Evolutionary conservation across 2,888 invertebrate species (phyloP), one percentile per base, ranked within the genome.

Genomic region (Papilio elwesi): DNA sequence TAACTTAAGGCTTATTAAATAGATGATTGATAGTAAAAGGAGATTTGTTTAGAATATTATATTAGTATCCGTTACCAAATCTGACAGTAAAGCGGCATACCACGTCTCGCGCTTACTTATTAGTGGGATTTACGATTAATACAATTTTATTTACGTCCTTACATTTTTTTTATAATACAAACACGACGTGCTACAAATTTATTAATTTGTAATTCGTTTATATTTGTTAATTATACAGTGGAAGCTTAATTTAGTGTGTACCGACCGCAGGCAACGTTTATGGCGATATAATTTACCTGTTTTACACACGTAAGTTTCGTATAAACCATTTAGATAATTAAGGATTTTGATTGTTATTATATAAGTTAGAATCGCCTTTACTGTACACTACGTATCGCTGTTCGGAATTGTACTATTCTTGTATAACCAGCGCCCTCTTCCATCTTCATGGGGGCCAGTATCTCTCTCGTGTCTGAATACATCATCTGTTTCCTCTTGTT

Each of bases 181-280:
- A 90, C 88, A 90, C 85, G 87, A 87, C 84, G 85, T 81, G 84
- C 80, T 85, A 91, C 89, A 90, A 91, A 91, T 90, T 86, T 87
- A 90, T 90, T 90, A 89, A 91, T 91, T 91, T 90, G 87, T 91
- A 85, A 89, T 87, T 82, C 86, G 85, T 90, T 91, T 89, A 84
- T 87, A 84, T 85, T 83, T 84, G 86, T 87, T 91, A 90, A 91
- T 90, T 88, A 88, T 85, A 84, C 79, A 81, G 79, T 81, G 78
- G 83, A 78, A 80, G 83, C 79, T 85, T 88, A 86, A 87, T 88
- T 89, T 88, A 88, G 81, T 81, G 79, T 80, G 26, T 26, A 26
- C 26, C 76, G 79, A 79, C 73, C 74, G 68, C 78, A 79, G 76
- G 83, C 85, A 87, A 87, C 86, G 85, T 87, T 90, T 85, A 73